Evolutionary conservation across 2,888 invertebrate genomes (phyloP).

Genomic region (Melanostoma scalare): DNA sequence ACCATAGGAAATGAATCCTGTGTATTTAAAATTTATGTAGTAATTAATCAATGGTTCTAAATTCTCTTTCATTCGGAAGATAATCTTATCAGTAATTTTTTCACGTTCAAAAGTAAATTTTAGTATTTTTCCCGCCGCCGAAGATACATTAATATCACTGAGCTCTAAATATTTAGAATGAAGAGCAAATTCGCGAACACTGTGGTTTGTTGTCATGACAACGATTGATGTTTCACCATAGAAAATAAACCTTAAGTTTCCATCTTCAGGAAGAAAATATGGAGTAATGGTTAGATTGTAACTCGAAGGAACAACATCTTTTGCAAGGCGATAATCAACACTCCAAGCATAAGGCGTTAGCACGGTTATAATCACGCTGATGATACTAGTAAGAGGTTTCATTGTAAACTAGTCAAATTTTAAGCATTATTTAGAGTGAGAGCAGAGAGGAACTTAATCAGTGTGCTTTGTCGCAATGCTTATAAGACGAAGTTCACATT

Average conservation of each 20-base stretch:
- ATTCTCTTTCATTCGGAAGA: conserved; percentile 79
- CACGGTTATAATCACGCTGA: background rate
- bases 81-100: conserved; percentile 81
- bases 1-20: conserved; percentile 82
- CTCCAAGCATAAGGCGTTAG: background rate
- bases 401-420: conserved; percentile 4
- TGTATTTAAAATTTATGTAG: conserved; percentile 82
- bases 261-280: conserved; percentile 78
- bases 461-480: too few species aligned
- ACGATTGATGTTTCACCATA: conserved; percentile 82
- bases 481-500: too few species aligned
- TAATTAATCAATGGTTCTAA: conserved; percentile 80
- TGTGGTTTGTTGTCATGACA: conserved; percentile 80
- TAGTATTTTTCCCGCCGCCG: conserved; percentile 39
- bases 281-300: conserved; percentile 84
- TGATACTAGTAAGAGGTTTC: background rate
- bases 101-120: conserved; percentile 73
- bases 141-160: conserved; percentile 28
- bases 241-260: conserved; percentile 75
- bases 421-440: background rate
- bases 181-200: conserved; percentile 82
- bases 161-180: conserved; percentile 80
- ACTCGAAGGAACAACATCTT: conserved; percentile 82
- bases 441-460: too few species aligned
- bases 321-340: conserved; percentile 77